Evolutionary conservation across 2,797 vertebrate genomes (phyloP), one percentile per base, ranked within the genome.

Genomic region (Hephaestus fuliginosus): DNA sequence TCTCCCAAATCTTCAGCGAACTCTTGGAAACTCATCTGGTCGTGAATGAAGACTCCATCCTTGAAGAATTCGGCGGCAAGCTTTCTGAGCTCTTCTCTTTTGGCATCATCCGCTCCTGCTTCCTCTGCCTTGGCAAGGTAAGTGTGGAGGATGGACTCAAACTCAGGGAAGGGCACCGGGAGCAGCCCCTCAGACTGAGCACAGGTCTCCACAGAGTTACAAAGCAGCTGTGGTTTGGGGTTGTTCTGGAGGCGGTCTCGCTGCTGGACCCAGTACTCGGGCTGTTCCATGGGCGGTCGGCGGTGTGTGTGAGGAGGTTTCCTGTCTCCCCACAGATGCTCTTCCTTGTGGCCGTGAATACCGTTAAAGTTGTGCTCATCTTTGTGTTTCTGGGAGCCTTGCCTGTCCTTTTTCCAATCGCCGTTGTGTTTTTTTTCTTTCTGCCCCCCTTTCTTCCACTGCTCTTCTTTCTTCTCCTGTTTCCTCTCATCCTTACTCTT

Each of bases 1-100:
- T 99, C 97, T 0, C 90, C 95, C 74, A 98, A 55, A 0, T 98
- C 96, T 1, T 98, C 97, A 48, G 95, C 95, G 1, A 98, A 97
- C 76, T 97, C 97, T 0, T 92, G 85, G 49, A 99, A 99, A 48
- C 95, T 96, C 82, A 96, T 94, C 69, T 92, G 95, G 82, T 98
- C 92, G 0, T 99, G 98, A 41, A 92, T 88, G 17, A 99, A 99
- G 46, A 96, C 0, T 0, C 96, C 97, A 0, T 96, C 90, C 0
- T 87, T 85, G n/a, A 99, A 99, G 86, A 94, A 97, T 2, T 96
- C 93, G 0, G 83, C 56, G 2, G 95, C 83, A 0, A 86, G 92
- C 0, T 91, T 91, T 30, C 1, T 73, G 75, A 98, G 89, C 80
- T 86, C 58, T 7, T 92, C 91, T 5, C 56, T 86, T 49, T 60